phyloP scores from a whole-genome alignment of 2,888 invertebrate species.

The Caenorhabditis panamensis region DNA sequence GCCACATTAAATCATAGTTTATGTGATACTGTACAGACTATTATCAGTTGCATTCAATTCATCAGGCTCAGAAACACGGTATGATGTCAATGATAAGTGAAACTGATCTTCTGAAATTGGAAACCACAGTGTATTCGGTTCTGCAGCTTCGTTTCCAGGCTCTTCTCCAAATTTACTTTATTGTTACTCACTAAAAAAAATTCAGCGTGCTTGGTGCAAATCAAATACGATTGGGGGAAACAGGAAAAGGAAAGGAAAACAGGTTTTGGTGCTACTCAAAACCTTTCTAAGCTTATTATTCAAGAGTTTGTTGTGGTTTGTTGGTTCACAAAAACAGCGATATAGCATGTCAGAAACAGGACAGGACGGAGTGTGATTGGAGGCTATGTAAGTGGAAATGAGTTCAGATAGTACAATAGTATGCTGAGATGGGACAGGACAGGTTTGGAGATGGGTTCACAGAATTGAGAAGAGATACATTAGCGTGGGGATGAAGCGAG shows the following conservation, averaged over 20 bases:
- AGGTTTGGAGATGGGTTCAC: not conserved
- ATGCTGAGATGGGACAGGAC: not conserved
- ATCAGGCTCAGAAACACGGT: not conserved
- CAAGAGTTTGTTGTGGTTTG: not conserved
- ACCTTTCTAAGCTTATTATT: constrained; percentile 9
- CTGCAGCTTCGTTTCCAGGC: too few relatives aligned
- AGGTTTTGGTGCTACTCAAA: constrained; percentile 10
- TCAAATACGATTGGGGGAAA: too few relatives aligned
- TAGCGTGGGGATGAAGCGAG: too few relatives aligned
- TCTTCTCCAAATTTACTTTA: too few relatives aligned
- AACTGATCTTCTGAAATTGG: not conserved
- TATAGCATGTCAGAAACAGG: not conserved
- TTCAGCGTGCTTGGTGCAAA: too few relatives aligned
- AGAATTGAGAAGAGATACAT: not conserved
- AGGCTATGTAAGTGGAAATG: not conserved
- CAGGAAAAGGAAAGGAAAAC: not conserved
- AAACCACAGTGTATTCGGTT: not conserved
- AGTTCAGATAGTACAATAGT: too few relatives aligned
- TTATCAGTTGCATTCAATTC: not conserved
- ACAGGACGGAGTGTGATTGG: not conserved
- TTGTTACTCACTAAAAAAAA: not conserved
- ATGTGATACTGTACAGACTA: not conserved
- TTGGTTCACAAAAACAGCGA: not conserved
- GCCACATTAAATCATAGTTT: not conserved
- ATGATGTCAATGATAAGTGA: constrained; percentile 5